Base-by-base conservation (phyloP, 2,113 vertebrate species). In the Forbesichthys agassizii region DNA sequence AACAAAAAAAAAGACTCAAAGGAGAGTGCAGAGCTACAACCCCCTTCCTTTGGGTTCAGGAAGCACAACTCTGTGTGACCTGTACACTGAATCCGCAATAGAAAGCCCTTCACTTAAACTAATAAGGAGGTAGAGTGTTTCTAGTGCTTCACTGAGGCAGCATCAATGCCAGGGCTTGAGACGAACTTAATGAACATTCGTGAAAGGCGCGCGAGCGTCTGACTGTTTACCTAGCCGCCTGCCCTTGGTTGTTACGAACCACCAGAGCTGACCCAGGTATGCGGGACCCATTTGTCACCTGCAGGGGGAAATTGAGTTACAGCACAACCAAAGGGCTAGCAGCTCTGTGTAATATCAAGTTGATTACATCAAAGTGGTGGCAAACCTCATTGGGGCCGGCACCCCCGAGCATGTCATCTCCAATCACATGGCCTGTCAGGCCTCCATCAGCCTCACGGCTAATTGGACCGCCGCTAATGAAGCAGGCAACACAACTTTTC, bases 291-390 rank as follows among this genome's bases (percentile, higher is more conserved):
- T 98, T 97, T 98, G 95, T 99, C 96, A 98, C 95, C 95, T 96
- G 95, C 95, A 96, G 95, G 92, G 93, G 94, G 94, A 97, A 97
- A 98, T 98, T 95, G 95, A 96, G 96, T 99, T 99, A 98, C 95
- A 94, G 94, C 94, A 94, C 95, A 95, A 97, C 93, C 95, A 95
- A 96, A 96, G 96, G 95, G 95, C 94, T 16, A 95, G 94, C 94
- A 93, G 94, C 95, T 96, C 95, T 95, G 96, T 95, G 95, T 98
- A 98, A 97, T 98, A 98, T 97, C 95, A 98, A 96, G 93, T 96
- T 97, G 95, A 98, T 98, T 98, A 98, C 95, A 98, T 99, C 96
- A 98, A 97, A 97, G 96, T 95, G 96, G 95, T 95, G 94, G 93
- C 95, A 96, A 98, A 98, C 95, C 97, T 97, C 96, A 96, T 98